Percentiles rank a stretch among this genome's conserved stretches.
These are phyloP conservation scores for Oreochromis spilurus DNA, from an alignment of 2,113 vertebrate genomes.

Conservation along the genomic window DNA sequence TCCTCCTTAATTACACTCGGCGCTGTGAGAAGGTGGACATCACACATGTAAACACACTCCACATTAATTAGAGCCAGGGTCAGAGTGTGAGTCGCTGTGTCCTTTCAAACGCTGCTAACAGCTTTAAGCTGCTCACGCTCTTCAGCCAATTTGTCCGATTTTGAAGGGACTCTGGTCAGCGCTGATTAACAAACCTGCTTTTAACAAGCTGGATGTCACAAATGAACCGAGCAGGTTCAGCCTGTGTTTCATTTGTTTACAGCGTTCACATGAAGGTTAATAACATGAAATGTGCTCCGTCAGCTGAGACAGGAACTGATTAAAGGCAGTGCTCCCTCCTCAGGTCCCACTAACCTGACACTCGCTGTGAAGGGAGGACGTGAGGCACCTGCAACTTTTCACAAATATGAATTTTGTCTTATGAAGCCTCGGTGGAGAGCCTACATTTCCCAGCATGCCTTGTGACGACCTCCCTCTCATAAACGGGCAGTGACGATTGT, in stretches of 20 bases:
- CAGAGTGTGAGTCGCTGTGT: neutral
- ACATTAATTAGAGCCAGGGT: neutral
- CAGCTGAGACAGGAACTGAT: neutral
- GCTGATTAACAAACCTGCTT: neutral
- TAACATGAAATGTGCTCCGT: neutral
- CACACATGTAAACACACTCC: neutral
- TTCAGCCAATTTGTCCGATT: neutral
- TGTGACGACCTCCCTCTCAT: neutral
- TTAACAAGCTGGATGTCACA: neutral
- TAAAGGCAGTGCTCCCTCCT: neutral
- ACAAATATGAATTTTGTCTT: neutral
- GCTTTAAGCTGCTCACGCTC: neutral
- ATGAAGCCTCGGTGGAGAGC: neutral
- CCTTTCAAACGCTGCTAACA: neutral
- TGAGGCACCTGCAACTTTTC: neutral
- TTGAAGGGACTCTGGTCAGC: neutral
- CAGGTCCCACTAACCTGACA: neutral
- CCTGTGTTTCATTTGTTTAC: neutral
- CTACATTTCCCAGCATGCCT: neutral
- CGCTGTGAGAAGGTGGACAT: neutral
- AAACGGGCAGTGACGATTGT: neutral
- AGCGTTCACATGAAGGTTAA: neutral
- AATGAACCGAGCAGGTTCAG: neutral
- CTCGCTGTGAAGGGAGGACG: neutral
- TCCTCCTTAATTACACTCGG: neutral